A percentile compares a stretch with the other conserved stretches of the same genome.
These are phyloP conservation scores for Calameuta pallipes DNA, from an alignment of 2,888 invertebrate genomes.

Conservation along the genomic window DNA sequence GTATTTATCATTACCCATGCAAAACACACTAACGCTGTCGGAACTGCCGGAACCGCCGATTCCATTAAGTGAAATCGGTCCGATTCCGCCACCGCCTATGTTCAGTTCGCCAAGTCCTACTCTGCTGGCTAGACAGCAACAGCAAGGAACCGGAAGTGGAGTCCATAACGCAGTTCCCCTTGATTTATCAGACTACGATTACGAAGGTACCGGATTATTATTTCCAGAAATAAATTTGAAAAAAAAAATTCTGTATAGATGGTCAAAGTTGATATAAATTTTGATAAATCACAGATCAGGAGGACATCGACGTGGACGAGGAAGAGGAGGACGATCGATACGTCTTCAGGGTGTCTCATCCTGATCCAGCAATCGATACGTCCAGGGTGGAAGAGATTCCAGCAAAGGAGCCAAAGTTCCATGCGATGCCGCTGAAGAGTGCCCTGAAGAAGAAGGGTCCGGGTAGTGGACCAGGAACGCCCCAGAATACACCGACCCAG, in stretches of 20 bases:
- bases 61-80: conserved; percentile 91
- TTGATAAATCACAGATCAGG: conserved; percentile 68
- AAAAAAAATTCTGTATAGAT: not conserved
- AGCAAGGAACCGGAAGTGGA: conserved; percentile 35
- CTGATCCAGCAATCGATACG: conserved; percentile 80
- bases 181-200: conserved; percentile 72
- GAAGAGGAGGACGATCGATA: conserved; percentile 68
- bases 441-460: conserved; percentile 82
- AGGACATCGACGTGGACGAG: conserved; percentile 75
- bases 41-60: conserved; percentile 93
- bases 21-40: conserved; percentile 76
- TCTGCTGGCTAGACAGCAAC: conserved; percentile 70
- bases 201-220: conserved; percentile 70
- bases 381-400: conserved; percentile 91
- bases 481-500: conserved; percentile 78
- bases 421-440: conserved; percentile 92
- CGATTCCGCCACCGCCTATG: conserved; percentile 95
- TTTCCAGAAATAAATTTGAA: not conserved
- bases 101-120: conserved; percentile 89
- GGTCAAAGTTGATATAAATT: not conserved
- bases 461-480: conserved; percentile 75
- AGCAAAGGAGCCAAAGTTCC: conserved; percentile 91
- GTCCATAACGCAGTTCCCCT: conserved; percentile 53
- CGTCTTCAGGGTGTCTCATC: conserved; percentile 71
- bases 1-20: conserved; percentile 32